Conservation (phyloP, 2,888 invertebrate genomes). For the Cheilosia vernalis region DNA sequence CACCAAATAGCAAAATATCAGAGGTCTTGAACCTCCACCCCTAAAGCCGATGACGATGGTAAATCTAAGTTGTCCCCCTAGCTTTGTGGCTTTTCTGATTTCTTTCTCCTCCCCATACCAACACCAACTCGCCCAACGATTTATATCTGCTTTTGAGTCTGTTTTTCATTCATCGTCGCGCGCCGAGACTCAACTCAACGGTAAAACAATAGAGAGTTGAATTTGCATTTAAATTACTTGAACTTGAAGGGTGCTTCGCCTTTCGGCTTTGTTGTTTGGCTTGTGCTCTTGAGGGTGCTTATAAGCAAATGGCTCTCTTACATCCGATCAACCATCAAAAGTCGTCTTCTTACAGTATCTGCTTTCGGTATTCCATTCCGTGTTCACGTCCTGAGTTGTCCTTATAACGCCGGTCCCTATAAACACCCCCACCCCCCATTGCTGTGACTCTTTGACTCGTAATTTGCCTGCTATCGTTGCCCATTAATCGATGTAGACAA, state of each 20-base stretch:
- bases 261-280: slow-evolving; percentile 25
- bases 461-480: slow-evolving; percentile 62
- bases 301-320: slow-evolving; percentile 57
- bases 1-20: slow-evolving; percentile 22
- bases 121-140: not conserved
- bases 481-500: slow-evolving; percentile 75
- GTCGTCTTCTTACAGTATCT: slow-evolving; percentile 45
- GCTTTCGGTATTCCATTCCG: slow-evolving; percentile 27
- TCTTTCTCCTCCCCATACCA: not conserved
- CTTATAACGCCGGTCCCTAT: not conserved
- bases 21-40: not conserved
- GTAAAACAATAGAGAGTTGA: slow-evolving; percentile 64
- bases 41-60: not conserved
- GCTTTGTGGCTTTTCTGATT: slow-evolving; percentile 34
- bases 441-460: slow-evolving; percentile 50
- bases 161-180: slow-evolving; percentile 36
- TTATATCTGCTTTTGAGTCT: slow-evolving; percentile 41
- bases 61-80: slow-evolving; percentile 4
- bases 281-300: slow-evolving; percentile 39
- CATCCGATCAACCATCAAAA: slow-evolving; percentile 67
- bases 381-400: not conserved
- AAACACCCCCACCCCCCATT: not conserved
- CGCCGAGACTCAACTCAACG: slow-evolving; percentile 2
- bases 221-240: slow-evolving; percentile 74
- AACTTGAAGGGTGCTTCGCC: slow-evolving; percentile 62